Evolutionary conservation across 2,888 invertebrate species (phyloP), one percentile per base, ranked within the genome.

Genomic region (Cosmia pyralina): DNA sequence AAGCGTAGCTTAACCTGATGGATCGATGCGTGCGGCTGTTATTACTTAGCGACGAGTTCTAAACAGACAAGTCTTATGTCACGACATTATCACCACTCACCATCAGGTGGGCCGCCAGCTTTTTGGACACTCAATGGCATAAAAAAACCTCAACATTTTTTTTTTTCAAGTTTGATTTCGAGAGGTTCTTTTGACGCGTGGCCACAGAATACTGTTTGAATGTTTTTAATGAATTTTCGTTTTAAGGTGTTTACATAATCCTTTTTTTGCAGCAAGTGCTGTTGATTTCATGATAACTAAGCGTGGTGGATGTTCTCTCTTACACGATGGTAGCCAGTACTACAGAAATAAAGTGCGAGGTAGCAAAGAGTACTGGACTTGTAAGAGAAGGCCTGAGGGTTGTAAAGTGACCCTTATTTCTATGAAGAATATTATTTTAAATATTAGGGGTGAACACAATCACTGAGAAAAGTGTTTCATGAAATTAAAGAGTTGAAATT

Each of bases 361-460:
- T 11, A 17, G n/a, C 17, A 74, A 28, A 34, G 67, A 60, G 28
- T 81, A 81, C n/a, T 81, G 81, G 81, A 46, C 22, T 22, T 81
- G 81, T 55, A 82, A 55, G 19, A 50, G 4, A 22, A 64, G 46
- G 19, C 4, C 22, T 11, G 48, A 28, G 0, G 82, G 81, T 3
- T 81, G 82, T 34, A 81, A 62, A 58, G 69, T 78, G 10, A 82
- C 74, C 53, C 44, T 81, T 0, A 41, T 68, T 66, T 46, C 70
- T n/a, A 28, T 15, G 60, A 58, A 78, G 11, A 65, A 60, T 63
- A 15, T 57, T 0, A 7, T 80, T 19, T 8, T 80, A n/a, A 65
- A 53, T 2, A 34, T 77, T 2, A 77, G 55, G 53, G 78, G 82
- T 55, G 58, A 59, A 64, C 82, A 80, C 8, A 63, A 57, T 55